phyloP scores from a whole-genome alignment of 2,113 vertebrate genomes.

The Gopherus flavomarginatus region DNA sequence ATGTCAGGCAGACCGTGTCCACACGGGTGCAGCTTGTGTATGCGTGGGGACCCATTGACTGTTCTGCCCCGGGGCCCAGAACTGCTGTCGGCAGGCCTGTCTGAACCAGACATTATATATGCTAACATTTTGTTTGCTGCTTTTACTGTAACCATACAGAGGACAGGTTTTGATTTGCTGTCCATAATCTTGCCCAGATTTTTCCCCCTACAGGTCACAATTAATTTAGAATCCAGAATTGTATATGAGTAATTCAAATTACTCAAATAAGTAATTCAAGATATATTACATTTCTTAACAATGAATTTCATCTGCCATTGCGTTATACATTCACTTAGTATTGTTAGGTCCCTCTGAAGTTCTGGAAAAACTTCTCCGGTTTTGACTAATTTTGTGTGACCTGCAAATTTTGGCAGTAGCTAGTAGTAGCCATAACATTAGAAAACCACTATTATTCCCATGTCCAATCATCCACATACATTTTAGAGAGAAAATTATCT shows the following conservation, averaged over 20 bases:
- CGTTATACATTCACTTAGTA: neutral
- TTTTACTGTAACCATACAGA: neutral
- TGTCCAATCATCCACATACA: neutral
- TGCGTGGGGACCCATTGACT: no score
- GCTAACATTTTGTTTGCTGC: neutral
- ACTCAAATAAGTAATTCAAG: neutral
- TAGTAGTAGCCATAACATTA: neutral
- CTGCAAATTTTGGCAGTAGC: neutral
- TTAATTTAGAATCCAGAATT: neutral
- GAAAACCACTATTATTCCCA: neutral
- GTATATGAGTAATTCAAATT: neutral
- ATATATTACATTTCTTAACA: neutral
- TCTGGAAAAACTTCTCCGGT: neutral
- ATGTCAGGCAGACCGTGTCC: no score
- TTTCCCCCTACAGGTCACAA: neutral
- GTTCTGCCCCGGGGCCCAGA: no score
- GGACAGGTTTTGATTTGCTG: neutral
- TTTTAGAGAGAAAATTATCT: neutral
- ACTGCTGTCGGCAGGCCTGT: neutral
- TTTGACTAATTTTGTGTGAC: neutral
- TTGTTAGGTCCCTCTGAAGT: neutral
- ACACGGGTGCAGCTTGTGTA: no score
- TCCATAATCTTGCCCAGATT: neutral
- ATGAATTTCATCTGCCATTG: constrained; percentile 12
- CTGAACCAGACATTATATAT: neutral